A percentile compares a stretch with the other conserved stretches of the same genome.
Conservation (phyloP, 1,140 invertebrate species). For the Drosophila cardini region DNA sequence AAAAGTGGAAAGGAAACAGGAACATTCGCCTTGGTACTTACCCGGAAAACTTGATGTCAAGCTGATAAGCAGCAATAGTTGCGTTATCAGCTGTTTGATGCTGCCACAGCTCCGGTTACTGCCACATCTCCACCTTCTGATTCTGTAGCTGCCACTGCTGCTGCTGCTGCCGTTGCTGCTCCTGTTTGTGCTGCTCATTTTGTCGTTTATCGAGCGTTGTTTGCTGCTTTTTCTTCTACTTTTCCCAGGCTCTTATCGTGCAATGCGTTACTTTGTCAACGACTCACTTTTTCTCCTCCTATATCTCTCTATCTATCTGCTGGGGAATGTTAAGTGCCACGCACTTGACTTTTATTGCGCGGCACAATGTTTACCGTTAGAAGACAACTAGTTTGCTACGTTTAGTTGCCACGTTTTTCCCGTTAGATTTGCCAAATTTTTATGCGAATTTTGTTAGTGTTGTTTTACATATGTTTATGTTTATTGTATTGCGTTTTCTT, state of each 20-base stretch:
- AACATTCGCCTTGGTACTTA: slow-evolving; percentile 63
- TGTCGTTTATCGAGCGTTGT: slow-evolving; percentile 19
- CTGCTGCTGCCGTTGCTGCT: slow-evolving; percentile 25
- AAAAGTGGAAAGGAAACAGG: slow-evolving; percentile 24
- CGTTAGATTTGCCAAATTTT: slow-evolving; percentile 1
- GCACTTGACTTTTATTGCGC: slow-evolving; percentile 64
- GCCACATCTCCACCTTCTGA: slow-evolving; percentile 17
- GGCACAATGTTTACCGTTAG: slow-evolving; percentile 54
- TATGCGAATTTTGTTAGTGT: neutral
- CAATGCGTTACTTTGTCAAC: slow-evolving; percentile 81
- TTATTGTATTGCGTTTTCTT: slow-evolving; percentile 29
- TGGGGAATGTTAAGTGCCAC: slow-evolving; percentile 43
- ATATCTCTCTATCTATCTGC: slow-evolving; percentile 3
- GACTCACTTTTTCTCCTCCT: slow-evolving; percentile 32
- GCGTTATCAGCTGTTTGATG: slow-evolving; percentile 54
- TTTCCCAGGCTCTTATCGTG: slow-evolving; percentile 51
- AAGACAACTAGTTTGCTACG: slow-evolving; percentile 27
- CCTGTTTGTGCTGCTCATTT: slow-evolving; percentile 23
- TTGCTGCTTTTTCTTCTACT: slow-evolving; percentile 45
- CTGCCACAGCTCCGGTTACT: slow-evolving; percentile 11
- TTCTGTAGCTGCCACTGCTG: neutral
- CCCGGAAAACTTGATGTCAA: slow-evolving; percentile 76
- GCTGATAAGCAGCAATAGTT: slow-evolving; percentile 81
- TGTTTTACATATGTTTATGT: slow-evolving; percentile 30
- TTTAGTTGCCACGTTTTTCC: slow-evolving; percentile 1